Evolutionary conservation across 2,113 vertebrate genomes (phyloP).

Genomic region (Spheniscus mendiculus): DNA sequence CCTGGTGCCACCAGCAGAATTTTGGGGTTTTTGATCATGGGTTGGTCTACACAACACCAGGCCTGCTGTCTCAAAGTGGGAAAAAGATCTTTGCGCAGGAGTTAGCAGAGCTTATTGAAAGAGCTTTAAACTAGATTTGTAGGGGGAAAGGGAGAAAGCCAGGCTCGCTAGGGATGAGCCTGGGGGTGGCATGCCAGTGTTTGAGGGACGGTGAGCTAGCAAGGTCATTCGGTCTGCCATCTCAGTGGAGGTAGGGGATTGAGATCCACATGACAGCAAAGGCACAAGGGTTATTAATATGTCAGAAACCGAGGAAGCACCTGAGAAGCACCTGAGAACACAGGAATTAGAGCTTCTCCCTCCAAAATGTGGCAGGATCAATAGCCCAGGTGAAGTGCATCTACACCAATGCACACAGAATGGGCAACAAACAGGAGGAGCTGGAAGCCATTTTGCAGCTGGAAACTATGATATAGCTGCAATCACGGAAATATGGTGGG

Average conservation of each 20-base stretch:
- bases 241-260: background rate
- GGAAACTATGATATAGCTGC: too few species aligned
- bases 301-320: background rate
- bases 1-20: background rate
- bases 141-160: background rate
- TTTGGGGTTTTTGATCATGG: background rate
- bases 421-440: background rate
- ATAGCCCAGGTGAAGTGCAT: background rate
- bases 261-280: background rate
- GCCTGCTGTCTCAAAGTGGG: background rate
- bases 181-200: fast-evolving
- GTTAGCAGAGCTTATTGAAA: background rate
- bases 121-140: background rate
- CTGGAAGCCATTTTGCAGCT: background rate
- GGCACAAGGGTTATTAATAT: background rate
- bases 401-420: background rate
- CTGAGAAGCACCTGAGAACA: too few species aligned
- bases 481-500: background rate
- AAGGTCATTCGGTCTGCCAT: background rate
- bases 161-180: background rate
- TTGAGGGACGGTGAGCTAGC: background rate
- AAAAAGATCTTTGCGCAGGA: background rate
- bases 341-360: background rate
- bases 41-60: fast-evolving
- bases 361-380: background rate